These are phyloP conservation scores for Passer montanus DNA, from an alignment of 2,113 vertebrate species.

Conservation along the genomic window DNA sequence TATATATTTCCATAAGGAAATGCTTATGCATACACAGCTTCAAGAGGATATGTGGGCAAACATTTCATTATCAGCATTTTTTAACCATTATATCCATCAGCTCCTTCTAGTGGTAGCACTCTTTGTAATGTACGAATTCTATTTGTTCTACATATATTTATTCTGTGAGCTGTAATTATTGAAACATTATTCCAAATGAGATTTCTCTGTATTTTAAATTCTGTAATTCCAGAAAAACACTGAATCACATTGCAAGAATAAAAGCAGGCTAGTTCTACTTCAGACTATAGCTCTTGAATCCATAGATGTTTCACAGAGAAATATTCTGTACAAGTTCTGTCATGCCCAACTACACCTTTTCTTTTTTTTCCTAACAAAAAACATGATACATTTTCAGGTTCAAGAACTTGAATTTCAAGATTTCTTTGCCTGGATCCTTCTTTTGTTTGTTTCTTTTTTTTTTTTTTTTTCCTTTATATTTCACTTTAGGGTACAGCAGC, in stretches of 20 bases:
- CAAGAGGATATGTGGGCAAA: background rate
- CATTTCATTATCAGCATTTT: background rate
- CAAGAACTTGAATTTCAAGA: background rate
- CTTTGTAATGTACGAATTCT: background rate
- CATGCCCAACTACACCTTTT: background rate
- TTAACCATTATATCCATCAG: background rate
- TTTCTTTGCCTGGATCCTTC: background rate
- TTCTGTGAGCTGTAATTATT: background rate
- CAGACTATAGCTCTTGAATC: background rate
- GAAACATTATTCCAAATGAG: background rate
- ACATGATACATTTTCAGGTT: background rate
- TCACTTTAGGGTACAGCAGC: background rate
- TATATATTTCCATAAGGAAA: background rate
- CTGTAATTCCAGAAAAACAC: background rate
- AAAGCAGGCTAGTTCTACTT: background rate
- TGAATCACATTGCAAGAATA: background rate
- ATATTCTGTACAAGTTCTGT: background rate
- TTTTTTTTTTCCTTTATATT: fast-evolving
- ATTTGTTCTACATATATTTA: background rate
- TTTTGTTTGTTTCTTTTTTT: no score
- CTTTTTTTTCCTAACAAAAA: background rate
- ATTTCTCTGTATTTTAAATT: background rate
- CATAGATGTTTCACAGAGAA: background rate
- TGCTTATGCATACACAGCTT: background rate
- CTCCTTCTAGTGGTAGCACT: background rate